phyloP scores from a whole-genome alignment of 2,113 vertebrate species.

The Muscicapa adusta region DNA sequence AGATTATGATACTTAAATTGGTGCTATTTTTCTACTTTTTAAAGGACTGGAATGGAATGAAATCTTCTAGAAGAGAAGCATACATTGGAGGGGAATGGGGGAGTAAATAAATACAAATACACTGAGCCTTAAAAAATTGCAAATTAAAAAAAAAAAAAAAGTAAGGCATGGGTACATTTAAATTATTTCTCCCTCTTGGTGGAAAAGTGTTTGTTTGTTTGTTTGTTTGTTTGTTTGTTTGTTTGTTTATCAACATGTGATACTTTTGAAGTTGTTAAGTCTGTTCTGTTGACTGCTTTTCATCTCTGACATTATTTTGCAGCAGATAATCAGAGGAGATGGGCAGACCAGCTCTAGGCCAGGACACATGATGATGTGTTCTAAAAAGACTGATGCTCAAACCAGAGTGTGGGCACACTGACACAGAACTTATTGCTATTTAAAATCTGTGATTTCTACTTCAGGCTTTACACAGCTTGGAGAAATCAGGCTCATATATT shows the following conservation, averaged over 20 bases:
- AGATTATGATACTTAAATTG: neutral
- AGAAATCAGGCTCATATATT: neutral
- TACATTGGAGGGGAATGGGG: fast-evolving
- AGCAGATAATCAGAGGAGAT: neutral
- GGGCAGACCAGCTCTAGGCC: neutral
- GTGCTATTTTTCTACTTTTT: neutral
- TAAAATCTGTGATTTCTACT: neutral
- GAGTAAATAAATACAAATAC: too few species aligned
- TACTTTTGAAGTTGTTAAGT: neutral
- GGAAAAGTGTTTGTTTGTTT: neutral
- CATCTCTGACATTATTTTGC: neutral
- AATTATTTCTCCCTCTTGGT: fast-evolving
- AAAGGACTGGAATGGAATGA: neutral
- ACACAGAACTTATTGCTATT: neutral
- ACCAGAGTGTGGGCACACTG: neutral
- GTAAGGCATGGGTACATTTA: neutral
- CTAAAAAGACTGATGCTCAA: neutral
- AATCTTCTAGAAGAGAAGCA: neutral
- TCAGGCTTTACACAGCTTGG: neutral
- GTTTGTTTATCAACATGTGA: too few species aligned
- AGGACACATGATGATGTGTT: fast-evolving
- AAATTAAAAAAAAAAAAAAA: neutral
- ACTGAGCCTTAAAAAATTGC: neutral
- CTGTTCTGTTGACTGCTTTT: neutral
- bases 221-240: too few species aligned